phyloP scores from a whole-genome alignment of 2,113 vertebrate species.

The Isurus oxyrinchus region DNA sequence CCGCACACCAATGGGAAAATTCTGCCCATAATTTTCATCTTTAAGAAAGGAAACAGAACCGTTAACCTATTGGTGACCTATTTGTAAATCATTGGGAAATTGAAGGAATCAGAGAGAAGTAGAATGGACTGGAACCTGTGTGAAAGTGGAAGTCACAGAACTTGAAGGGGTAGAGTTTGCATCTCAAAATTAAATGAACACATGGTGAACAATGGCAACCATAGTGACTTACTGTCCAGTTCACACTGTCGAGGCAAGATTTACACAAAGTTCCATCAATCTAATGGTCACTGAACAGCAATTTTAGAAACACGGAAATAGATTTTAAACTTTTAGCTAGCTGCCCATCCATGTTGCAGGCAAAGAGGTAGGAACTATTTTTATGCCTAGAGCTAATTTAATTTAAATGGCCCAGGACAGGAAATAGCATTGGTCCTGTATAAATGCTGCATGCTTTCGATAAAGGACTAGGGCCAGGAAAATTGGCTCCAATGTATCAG shows the following conservation, averaged over 20 bases:
- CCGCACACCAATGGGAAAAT: no score
- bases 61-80: neutral
- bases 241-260: neutral
- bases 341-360: no score
- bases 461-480: neutral
- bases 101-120: neutral
- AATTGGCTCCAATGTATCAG: neutral
- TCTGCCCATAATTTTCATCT: neutral
- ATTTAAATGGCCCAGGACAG: neutral
- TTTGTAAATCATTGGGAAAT: neutral
- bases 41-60: neutral
- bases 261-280: neutral
- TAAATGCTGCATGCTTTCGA: neutral
- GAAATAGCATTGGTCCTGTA: neutral
- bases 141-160: neutral
- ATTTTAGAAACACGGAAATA: neutral
- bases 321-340: neutral
- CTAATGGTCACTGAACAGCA: neutral
- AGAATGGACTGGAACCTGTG: neutral
- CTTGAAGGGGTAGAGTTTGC: neutral
- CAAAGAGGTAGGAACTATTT: neutral
- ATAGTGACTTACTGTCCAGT: neutral
- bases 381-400: neutral
- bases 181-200: neutral
- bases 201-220: neutral